Conservation (phyloP, 2,888 invertebrate genomes). For the Rhamphomyia laevipes region DNA sequence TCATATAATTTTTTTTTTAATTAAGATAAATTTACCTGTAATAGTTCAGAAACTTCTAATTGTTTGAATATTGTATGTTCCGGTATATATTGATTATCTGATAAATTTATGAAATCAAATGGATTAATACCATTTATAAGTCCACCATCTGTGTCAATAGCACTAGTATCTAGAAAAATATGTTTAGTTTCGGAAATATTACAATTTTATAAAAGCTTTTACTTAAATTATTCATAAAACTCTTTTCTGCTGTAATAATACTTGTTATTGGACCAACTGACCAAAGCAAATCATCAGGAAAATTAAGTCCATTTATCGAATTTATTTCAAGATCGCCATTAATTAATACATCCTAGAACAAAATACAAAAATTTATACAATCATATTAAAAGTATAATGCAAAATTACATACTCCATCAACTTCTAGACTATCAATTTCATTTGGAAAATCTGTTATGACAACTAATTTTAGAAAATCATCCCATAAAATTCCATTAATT, state of each 20-base stretch:
- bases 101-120: conserved; percentile 38
- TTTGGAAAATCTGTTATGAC: conserved; percentile 37
- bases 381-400: conserved; percentile 24
- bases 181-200: background rate
- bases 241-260: conserved; percentile 39
- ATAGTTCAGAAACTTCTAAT: conserved; percentile 39
- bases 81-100: conserved; percentile 33
- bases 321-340: conserved; percentile 27
- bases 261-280: conserved; percentile 25
- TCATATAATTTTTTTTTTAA: background rate
- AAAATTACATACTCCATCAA: conserved; percentile 40
- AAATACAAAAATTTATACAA: conserved; percentile 16
- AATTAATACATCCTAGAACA: conserved; percentile 37
- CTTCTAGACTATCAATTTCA: conserved; percentile 32
- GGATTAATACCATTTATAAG: conserved; percentile 40
- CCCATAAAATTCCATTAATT: conserved; percentile 41
- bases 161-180: conserved; percentile 20
- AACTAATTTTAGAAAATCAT: conserved; percentile 33
- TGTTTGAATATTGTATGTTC: conserved; percentile 42
- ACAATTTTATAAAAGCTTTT: background rate
- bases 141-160: conserved; percentile 31
- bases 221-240: conserved; percentile 36
- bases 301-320: conserved; percentile 39
- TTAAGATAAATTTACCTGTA: conserved; percentile 33
- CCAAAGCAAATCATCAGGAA: conserved; percentile 42